Conservation (phyloP, 2,888 invertebrate genomes). For the Cabera pusaria region DNA sequence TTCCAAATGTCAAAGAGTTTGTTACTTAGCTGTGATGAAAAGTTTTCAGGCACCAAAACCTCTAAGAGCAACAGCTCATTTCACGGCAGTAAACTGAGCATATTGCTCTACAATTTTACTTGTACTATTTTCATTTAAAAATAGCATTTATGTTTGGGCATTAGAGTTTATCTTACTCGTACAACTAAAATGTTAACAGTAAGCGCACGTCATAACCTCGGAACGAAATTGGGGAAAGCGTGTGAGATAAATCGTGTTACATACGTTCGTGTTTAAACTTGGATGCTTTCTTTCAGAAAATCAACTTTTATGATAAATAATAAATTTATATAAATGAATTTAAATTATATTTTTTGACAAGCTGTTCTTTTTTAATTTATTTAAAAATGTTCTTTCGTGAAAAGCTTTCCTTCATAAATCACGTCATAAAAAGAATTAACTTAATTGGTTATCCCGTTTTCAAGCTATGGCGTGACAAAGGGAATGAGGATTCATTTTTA, state of each 20-base stretch:
- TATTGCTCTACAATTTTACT: conserved; percentile 24
- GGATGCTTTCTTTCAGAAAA: conserved; percentile 10
- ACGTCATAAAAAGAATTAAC: no score
- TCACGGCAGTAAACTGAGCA: conserved; percentile 36
- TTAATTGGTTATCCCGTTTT: no score
- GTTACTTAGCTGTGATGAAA: no score
- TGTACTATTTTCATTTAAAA: not conserved
- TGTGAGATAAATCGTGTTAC: conserved; percentile 55
- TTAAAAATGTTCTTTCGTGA: no score
- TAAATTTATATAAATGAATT: no score
- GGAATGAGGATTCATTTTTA: no score
- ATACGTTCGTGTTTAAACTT: conserved; percentile 36
- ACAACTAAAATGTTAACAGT: conserved; percentile 29
- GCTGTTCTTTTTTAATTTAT: no score
- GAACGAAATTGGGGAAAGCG: conserved; percentile 56
- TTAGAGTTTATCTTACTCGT: conserved; percentile 14
- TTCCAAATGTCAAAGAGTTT: no score
- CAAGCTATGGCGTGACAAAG: no score
- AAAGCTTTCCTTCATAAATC: no score
- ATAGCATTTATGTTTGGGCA: not conserved
- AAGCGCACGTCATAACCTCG: conserved; percentile 51
- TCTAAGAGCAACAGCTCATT: conserved; percentile 30
- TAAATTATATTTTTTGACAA: no score
- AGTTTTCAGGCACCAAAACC: conserved; percentile 1
- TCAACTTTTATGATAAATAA: no score